Evolutionary conservation across 1,140 invertebrate species (phyloP).

Genomic region (Drosophila albomicans): DNA sequence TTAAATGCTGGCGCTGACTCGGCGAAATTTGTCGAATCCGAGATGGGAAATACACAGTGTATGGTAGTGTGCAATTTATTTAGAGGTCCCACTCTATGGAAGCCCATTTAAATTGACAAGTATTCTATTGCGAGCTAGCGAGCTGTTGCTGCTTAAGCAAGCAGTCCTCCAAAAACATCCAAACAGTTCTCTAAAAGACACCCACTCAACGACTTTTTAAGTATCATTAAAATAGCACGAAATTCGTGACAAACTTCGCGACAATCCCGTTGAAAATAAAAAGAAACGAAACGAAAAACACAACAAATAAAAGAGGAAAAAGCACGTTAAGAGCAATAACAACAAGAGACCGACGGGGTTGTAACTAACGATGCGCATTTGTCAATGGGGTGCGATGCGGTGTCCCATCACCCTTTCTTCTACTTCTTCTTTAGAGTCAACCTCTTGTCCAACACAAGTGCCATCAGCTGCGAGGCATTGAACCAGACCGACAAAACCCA

Average conservation of each 20-base stretch:
- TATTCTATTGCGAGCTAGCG: neutral
- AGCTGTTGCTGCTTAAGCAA: conserved; percentile 5
- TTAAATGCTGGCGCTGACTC: conserved; percentile 66
- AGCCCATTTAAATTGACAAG: neutral
- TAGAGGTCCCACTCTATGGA: neutral
- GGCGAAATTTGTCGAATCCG: conserved; percentile 34
- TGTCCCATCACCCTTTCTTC: neutral
- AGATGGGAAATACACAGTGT: neutral
- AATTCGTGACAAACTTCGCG: conserved; percentile 49
- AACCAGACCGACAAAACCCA: neutral
- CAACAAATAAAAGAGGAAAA: neutral
- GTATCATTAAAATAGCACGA: conserved; percentile 49
- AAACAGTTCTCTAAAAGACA: conserved; percentile 18
- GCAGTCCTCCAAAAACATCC: conserved; percentile 5
- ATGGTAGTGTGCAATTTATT: neutral
- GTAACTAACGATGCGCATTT: conserved; percentile 49
- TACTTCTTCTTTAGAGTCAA: neutral
- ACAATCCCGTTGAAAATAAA: conserved; percentile 3
- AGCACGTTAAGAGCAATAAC: conserved; percentile 22
- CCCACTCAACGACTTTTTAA: conserved; percentile 27
- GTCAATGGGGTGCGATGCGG: conserved; percentile 17
- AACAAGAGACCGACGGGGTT: conserved; percentile 24
- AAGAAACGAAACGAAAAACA: neutral
- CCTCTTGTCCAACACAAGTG: neutral
- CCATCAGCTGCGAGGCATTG: neutral